Evolutionary conservation across 2,113 vertebrate species (phyloP).

Genomic region (Sinocyclocheilus rhinocerous): DNA sequence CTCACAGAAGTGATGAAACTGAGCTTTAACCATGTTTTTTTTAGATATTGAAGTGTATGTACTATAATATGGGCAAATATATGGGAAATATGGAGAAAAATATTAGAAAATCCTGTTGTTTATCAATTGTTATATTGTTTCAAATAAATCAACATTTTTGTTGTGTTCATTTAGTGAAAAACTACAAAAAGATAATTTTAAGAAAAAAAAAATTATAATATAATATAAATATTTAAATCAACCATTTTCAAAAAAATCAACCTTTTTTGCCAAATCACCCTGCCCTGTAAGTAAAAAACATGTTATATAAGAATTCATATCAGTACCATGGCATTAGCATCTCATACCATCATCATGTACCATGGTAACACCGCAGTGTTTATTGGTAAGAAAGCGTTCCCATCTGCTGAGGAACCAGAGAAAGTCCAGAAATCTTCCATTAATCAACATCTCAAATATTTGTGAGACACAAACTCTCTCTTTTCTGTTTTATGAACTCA

Average conservation of each 20-base stretch:
- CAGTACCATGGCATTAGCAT: background rate
- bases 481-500: conserved; percentile 28
- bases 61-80: too few relatives aligned
- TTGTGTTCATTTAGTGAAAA: background rate
- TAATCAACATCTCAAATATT: background rate
- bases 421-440: conserved; percentile 9
- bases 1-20: too few relatives aligned
- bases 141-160: background rate
- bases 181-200: too few relatives aligned
- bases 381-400: background rate
- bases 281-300: background rate
- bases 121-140: background rate
- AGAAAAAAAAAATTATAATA: too few relatives aligned
- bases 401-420: background rate
- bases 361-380: background rate
- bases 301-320: background rate
- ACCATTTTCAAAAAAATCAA: too few relatives aligned
- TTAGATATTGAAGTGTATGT: background rate
- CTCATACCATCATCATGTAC: background rate
- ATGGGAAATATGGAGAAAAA: too few relatives aligned
- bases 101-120: background rate
- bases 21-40: too few relatives aligned
- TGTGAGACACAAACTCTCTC: background rate
- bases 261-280: background rate
- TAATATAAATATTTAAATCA: too few relatives aligned